phyloP scores from a whole-genome alignment of 2,113 vertebrate species.

The Anser cygnoides region DNA sequence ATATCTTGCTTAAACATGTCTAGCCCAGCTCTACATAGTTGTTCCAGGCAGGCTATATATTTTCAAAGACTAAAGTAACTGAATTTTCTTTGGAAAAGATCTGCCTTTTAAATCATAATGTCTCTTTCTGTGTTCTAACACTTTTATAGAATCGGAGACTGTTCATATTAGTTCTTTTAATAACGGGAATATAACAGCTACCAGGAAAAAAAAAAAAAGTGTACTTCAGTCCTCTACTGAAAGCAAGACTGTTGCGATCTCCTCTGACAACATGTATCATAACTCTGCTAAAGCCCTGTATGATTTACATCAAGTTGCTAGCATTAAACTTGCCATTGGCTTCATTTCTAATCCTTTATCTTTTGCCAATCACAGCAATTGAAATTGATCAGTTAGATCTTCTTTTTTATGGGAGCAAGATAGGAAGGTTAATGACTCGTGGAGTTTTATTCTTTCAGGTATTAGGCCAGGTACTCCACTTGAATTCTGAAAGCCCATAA shows the following conservation, averaged over 20 bases:
- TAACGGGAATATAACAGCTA: background rate
- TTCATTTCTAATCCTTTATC: background rate
- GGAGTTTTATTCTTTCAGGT: slow-evolving; percentile 23
- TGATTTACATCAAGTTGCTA: background rate
- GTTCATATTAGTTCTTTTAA: background rate
- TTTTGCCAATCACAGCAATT: slow-evolving; percentile 17
- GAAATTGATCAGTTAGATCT: slow-evolving; percentile 10
- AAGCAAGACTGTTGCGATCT: background rate
- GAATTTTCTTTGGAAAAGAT: background rate
- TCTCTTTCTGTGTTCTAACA: background rate
- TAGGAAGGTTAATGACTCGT: slow-evolving; percentile 34
- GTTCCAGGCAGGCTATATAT: background rate
- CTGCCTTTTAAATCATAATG: background rate
- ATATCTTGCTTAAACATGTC: background rate
- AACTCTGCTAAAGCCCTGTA: slow-evolving; percentile 1
- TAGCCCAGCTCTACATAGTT: background rate
- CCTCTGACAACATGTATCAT: background rate
- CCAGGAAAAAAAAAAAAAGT: background rate
- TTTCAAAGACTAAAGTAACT: background rate
- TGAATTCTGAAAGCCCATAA: slow-evolving; percentile 4
- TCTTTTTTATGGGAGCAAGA: background rate
- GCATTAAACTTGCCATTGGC: background rate
- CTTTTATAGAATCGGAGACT: background rate
- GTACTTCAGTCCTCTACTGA: background rate
- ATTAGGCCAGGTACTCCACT: background rate